These are phyloP conservation scores for Misgurnus anguillicaudatus DNA, from an alignment of 2,113 vertebrate genomes.

Conservation along the genomic window DNA sequence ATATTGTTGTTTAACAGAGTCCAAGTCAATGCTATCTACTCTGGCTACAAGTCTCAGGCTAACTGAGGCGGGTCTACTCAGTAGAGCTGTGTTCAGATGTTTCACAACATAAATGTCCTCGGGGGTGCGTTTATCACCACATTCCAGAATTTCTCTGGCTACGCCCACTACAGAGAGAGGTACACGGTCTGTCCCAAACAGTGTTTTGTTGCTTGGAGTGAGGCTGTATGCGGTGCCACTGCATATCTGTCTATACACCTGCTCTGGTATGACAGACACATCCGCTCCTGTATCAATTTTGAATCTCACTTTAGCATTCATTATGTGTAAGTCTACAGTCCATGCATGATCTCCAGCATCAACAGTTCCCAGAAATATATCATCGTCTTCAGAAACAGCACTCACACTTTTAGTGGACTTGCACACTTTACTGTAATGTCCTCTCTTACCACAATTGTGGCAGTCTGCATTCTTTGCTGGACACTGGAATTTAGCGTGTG, in stretches of 20 bases:
- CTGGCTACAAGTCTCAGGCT: neutral
- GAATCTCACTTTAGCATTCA: neutral
- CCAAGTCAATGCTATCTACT: neutral
- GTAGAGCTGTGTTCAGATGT: too few relatives aligned
- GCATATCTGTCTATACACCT: too few relatives aligned
- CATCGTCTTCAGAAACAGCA: too few relatives aligned
- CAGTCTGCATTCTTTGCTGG: neutral
- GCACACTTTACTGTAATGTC: too few relatives aligned
- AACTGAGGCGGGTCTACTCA: neutral
- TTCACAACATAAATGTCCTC: too few relatives aligned
- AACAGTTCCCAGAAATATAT: neutral
- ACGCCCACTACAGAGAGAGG: too few relatives aligned
- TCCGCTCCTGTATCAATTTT: slow-evolving; percentile 19
- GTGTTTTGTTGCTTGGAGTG: neutral
- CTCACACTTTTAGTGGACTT: too few relatives aligned
- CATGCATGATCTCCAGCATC: neutral
- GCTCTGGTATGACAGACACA: slow-evolving; percentile 14
- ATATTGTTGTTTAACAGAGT: neutral
- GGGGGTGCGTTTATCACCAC: too few relatives aligned
- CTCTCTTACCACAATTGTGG: too few relatives aligned
- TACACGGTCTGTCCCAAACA: too few relatives aligned
- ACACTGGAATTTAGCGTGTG: slow-evolving; percentile 35
- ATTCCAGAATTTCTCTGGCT: too few relatives aligned
- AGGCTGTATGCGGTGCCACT: neutral
- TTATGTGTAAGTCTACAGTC: neutral